These are phyloP conservation scores for Pseudomyrmex dendroicus DNA, from an alignment of 1,140 invertebrate genomes.

Conservation along the genomic window DNA sequence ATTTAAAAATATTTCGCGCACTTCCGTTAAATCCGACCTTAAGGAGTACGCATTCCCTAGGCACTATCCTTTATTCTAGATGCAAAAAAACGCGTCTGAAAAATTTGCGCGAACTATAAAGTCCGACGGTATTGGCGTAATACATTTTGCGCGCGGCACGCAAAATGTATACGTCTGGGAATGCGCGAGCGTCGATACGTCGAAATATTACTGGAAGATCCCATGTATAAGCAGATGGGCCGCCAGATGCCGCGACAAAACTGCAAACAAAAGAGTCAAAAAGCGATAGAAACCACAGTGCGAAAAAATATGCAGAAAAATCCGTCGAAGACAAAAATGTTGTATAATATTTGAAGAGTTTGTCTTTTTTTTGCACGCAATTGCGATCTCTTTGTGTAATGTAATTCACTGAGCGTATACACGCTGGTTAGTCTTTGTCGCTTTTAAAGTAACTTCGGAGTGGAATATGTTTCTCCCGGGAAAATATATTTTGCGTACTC, in stretches of 20 bases:
- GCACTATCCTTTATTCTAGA: not conserved
- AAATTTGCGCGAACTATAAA: slow-evolving; percentile 34
- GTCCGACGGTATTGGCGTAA: not conserved
- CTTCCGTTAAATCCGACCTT: not conserved
- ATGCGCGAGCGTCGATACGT: slow-evolving; percentile 15
- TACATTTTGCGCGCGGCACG: slow-evolving; percentile 6
- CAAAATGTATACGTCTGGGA: not conserved
- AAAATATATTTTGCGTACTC: slow-evolving; percentile 30
- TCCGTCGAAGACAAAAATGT: slow-evolving; percentile 29
- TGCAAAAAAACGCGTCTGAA: not conserved
- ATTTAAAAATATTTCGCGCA: slow-evolving; percentile 1
- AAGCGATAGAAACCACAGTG: not conserved
- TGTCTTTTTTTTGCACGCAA: not conserved
- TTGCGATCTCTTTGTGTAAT: slow-evolving; percentile 1
- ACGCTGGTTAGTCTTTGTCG: not conserved
- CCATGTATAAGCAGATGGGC: slow-evolving; percentile 11
- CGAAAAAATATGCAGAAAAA: slow-evolving; percentile 36
- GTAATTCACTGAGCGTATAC: not conserved
- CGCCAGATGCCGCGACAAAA: not conserved
- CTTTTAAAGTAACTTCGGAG: not conserved
- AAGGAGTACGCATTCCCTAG: not conserved
- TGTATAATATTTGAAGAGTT: slow-evolving; percentile 50
- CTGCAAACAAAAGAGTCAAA: not conserved
- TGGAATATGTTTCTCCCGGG: slow-evolving; percentile 4
- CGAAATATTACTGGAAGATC: slow-evolving; percentile 21